These are phyloP conservation scores for Deilephila porcellus DNA, from an alignment of 2,888 invertebrate species.

Conservation along the genomic window DNA sequence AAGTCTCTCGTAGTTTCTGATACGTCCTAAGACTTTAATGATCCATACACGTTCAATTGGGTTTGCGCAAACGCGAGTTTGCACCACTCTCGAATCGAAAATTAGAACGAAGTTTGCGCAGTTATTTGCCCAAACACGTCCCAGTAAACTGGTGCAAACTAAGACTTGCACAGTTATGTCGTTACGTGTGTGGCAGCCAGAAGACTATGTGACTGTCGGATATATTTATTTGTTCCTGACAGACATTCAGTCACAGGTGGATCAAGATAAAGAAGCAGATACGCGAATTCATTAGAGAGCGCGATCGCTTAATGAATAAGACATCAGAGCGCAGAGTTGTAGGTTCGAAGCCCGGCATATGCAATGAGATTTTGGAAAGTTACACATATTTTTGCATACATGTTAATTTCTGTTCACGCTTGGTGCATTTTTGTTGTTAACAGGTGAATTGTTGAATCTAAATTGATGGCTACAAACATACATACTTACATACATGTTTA, in stretches of 20 bases:
- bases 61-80: too few species aligned
- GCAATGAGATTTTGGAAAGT: conserved; percentile 25
- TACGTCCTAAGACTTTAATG: too few species aligned
- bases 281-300: conserved; percentile 16
- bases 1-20: too few species aligned
- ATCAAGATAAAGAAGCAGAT: conserved; percentile 2
- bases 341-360: conserved; percentile 18
- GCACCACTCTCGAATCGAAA: too few species aligned
- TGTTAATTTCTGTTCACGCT: not conserved
- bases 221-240: not conserved
- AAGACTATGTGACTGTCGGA: not conserved
- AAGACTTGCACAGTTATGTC: too few species aligned
- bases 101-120: too few species aligned
- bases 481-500: not conserved
- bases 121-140: too few species aligned
- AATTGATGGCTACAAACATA: not conserved
- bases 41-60: too few species aligned
- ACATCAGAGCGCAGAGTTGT: conserved; percentile 20
- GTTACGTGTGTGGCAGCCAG: too few species aligned
- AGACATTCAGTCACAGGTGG: not conserved
- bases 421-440: not conserved
- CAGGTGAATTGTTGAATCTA: not conserved
- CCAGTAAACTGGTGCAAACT: too few species aligned
- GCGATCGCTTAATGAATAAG: conserved; percentile 25
- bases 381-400: conserved; percentile 12